Evolutionary conservation across 2,113 vertebrate genomes (phyloP).

Genomic region (Stercorarius parasiticus): DNA sequence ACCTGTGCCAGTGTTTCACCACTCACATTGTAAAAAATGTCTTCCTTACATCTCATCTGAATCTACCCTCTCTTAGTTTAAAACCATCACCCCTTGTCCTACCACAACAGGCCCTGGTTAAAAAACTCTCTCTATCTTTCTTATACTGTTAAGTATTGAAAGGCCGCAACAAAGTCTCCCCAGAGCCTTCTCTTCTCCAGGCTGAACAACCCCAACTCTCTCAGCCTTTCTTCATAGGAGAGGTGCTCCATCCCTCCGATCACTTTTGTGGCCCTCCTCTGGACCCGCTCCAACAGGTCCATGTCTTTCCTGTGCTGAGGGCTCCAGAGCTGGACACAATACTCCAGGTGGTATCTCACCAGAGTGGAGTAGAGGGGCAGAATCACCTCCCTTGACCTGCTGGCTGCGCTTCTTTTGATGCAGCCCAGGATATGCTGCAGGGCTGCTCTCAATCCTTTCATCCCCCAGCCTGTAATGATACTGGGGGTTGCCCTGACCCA

Average conservation of each 20-base stretch:
- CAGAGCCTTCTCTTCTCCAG: not conserved
- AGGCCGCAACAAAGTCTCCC: fast-evolving
- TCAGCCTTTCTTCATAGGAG: not conserved
- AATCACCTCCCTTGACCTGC: not conserved
- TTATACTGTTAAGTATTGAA: not conserved
- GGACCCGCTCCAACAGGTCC: not conserved
- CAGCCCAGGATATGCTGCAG: not conserved
- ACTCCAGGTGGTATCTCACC: not conserved
- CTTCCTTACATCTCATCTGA: not conserved
- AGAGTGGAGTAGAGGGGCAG: not conserved
- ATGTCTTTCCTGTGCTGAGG: not conserved
- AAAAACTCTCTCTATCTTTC: not conserved
- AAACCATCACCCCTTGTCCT: not conserved
- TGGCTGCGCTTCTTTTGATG: not conserved
- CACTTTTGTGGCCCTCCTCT: not conserved
- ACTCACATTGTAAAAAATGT: not conserved
- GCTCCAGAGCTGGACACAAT: not conserved
- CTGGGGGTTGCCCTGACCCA: not conserved
- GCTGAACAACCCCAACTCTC: not conserved
- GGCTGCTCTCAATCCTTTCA: not conserved
- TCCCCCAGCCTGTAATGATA: too few species aligned
- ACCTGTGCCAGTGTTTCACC: not conserved
- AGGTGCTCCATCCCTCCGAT: too few species aligned
- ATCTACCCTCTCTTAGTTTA: not conserved
- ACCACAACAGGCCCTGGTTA: not conserved